These are phyloP conservation scores for Hypanus sabinus DNA, from an alignment of 2,113 vertebrate species.

Conservation along the genomic window DNA sequence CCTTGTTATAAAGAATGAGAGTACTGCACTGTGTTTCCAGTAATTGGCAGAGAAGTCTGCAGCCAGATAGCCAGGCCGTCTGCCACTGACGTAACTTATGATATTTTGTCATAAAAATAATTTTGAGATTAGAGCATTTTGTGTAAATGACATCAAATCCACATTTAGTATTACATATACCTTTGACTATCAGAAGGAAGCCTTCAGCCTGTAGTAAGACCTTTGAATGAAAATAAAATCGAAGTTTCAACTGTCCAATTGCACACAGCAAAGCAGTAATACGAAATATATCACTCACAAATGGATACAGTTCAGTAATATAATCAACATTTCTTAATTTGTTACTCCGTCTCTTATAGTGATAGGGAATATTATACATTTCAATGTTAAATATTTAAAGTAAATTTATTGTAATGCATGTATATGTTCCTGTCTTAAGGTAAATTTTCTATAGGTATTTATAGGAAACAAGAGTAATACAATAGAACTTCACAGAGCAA, in stretches of 20 bases:
- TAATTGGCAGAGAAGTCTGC: conserved; percentile 20
- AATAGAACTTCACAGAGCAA: no score
- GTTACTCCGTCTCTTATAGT: not conserved
- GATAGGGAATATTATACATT: not conserved
- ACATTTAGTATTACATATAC: conserved; percentile 8
- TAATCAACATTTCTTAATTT: not conserved
- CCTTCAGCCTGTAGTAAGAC: not conserved
- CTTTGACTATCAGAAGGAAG: not conserved
- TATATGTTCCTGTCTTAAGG: no score
- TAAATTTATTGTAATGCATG: no score
- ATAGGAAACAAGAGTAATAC: no score
- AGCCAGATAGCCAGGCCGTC: not conserved
- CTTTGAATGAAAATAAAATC: not conserved
- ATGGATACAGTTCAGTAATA: not conserved
- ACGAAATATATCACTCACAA: not conserved
- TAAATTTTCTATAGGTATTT: no score
- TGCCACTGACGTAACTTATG: conserved; percentile 30
- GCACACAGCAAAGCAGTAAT: not conserved
- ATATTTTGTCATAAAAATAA: conserved; percentile 28
- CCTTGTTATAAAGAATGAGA: conserved; percentile 22
- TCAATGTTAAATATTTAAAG: no score
- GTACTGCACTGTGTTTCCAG: not conserved
- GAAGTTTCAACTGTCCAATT: not conserved
- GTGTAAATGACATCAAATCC: conserved; percentile 19
- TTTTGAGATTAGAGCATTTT: conserved; percentile 3